phyloP scores from a whole-genome alignment of 2,797 vertebrate genomes.

The Neosalanx taihuensis region DNA sequence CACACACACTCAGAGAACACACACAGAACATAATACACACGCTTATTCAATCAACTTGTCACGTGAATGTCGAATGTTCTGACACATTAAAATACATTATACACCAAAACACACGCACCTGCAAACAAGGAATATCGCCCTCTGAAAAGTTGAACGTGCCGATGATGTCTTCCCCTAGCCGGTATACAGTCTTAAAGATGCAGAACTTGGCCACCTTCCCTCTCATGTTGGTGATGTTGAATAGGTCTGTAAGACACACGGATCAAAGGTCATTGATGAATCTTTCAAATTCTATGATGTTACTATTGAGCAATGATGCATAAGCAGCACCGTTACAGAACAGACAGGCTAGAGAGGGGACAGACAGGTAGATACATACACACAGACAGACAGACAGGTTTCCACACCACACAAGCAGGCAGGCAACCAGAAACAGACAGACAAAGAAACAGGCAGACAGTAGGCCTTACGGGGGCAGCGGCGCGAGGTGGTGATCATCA shows the following conservation, averaged over 20 bases:
- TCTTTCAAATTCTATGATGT: no score
- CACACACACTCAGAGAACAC: slow-evolving; percentile 4
- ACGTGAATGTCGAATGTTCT: no score
- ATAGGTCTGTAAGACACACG: slow-evolving; percentile 72
- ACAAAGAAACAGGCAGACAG: slow-evolving; percentile 3
- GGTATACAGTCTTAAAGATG: slow-evolving; percentile 95
- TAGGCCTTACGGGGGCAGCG: slow-evolving; percentile 85
- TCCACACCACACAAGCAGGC: background rate
- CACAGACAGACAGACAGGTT: no score
- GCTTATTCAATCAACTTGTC: background rate
- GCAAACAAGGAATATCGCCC: slow-evolving; percentile 92
- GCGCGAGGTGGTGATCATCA: slow-evolving; percentile 91
- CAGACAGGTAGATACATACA: no score
- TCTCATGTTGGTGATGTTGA: slow-evolving; percentile 92
- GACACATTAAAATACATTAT: no score
- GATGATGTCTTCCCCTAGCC: slow-evolving; percentile 92
- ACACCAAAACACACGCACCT: slow-evolving; percentile 69
- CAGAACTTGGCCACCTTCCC: slow-evolving; percentile 96
- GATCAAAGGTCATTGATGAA: slow-evolving; percentile 2
- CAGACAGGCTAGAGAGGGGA: no score
- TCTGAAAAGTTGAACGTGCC: slow-evolving; percentile 94
- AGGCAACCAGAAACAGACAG: background rate
- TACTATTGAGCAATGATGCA: no score
- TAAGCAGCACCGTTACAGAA: no score
- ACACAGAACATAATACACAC: slow-evolving; percentile 53